Percentiles rank a stretch among this genome's conserved stretches.
Conservation (phyloP, 2,113 vertebrate species). For the Sorex fumeus region DNA sequence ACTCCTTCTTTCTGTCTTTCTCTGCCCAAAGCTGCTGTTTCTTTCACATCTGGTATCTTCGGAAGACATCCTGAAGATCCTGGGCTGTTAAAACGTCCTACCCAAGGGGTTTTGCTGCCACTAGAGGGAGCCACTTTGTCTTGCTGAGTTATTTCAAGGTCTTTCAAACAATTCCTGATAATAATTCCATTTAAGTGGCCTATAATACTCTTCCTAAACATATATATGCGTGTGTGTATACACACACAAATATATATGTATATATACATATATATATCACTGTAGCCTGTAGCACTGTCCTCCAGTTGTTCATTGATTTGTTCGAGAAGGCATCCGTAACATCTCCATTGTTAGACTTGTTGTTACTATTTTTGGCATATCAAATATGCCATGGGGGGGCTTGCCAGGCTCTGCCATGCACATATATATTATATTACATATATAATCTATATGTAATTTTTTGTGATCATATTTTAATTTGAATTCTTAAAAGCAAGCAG, state of each 20-base stretch:
- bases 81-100: not conserved
- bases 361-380: too few species aligned
- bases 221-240: too few species aligned
- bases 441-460: not conserved
- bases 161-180: not conserved
- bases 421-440: too few species aligned
- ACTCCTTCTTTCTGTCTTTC: too few species aligned
- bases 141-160: not conserved
- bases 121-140: constrained; percentile 74
- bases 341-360: too few species aligned
- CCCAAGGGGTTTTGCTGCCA: constrained; percentile 37
- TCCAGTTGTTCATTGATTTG: too few species aligned
- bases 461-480: not conserved
- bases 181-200: not conserved
- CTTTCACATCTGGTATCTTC: not conserved
- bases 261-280: too few species aligned
- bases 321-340: too few species aligned
- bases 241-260: too few species aligned
- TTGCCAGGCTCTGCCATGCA: too few species aligned
- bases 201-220: not conserved
- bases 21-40: not conserved
- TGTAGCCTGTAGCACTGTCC: too few species aligned
- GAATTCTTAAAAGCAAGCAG: not conserved
- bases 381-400: too few species aligned
- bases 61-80: not conserved